phyloP scores from a whole-genome alignment of 2,888 invertebrate genomes.

The Xylota segnis region DNA sequence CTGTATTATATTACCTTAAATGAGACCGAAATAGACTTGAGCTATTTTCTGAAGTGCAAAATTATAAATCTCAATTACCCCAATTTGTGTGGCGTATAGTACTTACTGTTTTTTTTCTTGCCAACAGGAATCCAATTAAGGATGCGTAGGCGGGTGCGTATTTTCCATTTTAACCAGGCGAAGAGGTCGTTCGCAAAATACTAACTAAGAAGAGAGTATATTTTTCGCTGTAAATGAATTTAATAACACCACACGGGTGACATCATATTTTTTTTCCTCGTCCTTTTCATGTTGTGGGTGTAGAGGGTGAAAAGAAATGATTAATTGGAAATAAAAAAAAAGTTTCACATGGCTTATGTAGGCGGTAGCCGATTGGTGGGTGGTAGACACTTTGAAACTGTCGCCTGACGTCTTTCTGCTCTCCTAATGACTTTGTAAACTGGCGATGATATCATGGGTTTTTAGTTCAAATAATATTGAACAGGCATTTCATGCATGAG shows the following conservation, averaged over 20 bases:
- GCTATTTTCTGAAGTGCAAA: conserved; percentile 1
- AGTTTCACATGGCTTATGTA: conserved; percentile 28
- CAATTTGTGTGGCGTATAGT: not conserved
- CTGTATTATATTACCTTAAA: not conserved
- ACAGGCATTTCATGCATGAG: conserved; percentile 22
- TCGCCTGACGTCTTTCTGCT: conserved; percentile 16
- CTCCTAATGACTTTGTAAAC: conserved; percentile 46
- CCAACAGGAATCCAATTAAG: conserved; percentile 7
- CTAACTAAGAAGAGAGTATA: not conserved
- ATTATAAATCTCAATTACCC: conserved; percentile 20
- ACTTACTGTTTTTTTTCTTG: not conserved
- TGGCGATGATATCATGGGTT: conserved; percentile 37
- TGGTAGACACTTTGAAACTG: conserved; percentile 9
- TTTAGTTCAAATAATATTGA: not conserved
- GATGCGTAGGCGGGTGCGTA: conserved; percentile 13
- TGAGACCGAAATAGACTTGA: not conserved
- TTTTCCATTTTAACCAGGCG: not conserved
- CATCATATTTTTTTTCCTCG: conserved; percentile 27
- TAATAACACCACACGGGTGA: conserved; percentile 24
- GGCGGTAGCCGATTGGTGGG: not conserved
- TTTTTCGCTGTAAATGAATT: conserved; percentile 18
- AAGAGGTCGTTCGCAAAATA: not conserved
- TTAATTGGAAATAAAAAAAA: conserved; percentile 40
- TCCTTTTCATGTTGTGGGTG: not conserved
- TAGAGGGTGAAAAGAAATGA: conserved; percentile 15